Evolutionary conservation across 1,140 invertebrate species (phyloP), one percentile per base, ranked within the genome.

Genomic region (Lordiphosa mommai): DNA sequence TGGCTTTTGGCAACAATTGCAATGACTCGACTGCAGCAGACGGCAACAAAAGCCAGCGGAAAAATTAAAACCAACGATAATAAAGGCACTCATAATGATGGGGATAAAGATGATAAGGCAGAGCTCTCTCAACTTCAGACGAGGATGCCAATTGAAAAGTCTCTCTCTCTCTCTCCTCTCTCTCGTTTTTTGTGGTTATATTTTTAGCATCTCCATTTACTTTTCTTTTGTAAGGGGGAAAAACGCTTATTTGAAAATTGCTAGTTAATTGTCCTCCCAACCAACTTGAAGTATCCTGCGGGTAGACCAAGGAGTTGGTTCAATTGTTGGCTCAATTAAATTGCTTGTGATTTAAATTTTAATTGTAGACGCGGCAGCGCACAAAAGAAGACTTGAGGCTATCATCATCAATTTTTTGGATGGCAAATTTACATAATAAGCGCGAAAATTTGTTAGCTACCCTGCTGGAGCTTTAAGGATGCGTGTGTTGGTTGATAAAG

Each of bases 321-420:
- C 47, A 60, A 65, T 69, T 69, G 66, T 80, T 80, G 56, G 77
- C 74, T 82, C 76, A 80, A 80, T 80, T 80, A 80, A 80, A 82
- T 80, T 80, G 76, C 71, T 76, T 80, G 79, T 82, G 74, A 80
- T 82, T 80, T 80, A 82, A 80, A 80, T 80, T 80, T 80, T 82
- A 80, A 80, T 80, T 80, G 77, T 76, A 82, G 74, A 82, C 66
- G 57, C 64, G 59, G 60, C 52, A 67, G 40, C 20, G 40, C 10
- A 43, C 40, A 43, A 43, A 43, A 70, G 68, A 34, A 37, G 41
- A 59, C 74, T 65, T 32, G 29, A 37, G 74, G 74, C 74, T 67
- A 82, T 82, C 71, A 61, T 73, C 37, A 40, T 67, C 53, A 47
- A 53, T 67, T 66, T 80, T 80, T 72, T 48, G 57, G 51, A 55